phyloP scores from a whole-genome alignment of 2,888 invertebrate genomes.

The Melanophora roralis region DNA sequence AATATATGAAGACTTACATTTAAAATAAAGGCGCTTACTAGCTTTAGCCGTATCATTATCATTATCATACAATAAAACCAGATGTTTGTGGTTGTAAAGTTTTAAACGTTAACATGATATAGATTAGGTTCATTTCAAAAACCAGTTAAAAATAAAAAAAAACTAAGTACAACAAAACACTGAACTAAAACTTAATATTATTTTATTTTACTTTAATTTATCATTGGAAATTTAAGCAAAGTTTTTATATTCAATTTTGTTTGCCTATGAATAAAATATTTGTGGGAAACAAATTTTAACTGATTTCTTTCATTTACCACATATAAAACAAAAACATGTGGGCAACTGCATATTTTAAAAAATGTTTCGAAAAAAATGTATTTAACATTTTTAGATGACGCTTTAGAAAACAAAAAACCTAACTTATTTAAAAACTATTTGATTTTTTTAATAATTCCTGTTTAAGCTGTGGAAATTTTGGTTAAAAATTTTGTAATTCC shows the following conservation, averaged over 20 bases:
- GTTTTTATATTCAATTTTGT: slow-evolving; percentile 6
- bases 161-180: background rate
- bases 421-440: too few relatives aligned
- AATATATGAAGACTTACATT: slow-evolving; percentile 1
- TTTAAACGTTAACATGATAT: slow-evolving; percentile 54
- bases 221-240: slow-evolving; percentile 41
- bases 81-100: slow-evolving; percentile 55
- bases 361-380: too few relatives aligned
- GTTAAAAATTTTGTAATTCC: too few relatives aligned
- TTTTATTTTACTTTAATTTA: slow-evolving; percentile 43
- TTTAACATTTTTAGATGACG: too few relatives aligned
- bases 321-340: background rate
- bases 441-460: too few relatives aligned
- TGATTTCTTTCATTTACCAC: background rate
- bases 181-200: slow-evolving; percentile 37
- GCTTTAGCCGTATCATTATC: background rate
- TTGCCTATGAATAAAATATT: slow-evolving; percentile 56
- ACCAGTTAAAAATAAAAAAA: slow-evolving; percentile 13
- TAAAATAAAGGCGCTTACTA: slow-evolving; percentile 23
- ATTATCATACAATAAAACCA: slow-evolving; percentile 39
- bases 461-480: too few relatives aligned
- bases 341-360: background rate
- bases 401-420: too few relatives aligned
- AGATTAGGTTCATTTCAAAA: slow-evolving; percentile 36
- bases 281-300: slow-evolving; percentile 48